Conservation (phyloP, 2,888 invertebrate species). For the Mantis religiosa region DNA sequence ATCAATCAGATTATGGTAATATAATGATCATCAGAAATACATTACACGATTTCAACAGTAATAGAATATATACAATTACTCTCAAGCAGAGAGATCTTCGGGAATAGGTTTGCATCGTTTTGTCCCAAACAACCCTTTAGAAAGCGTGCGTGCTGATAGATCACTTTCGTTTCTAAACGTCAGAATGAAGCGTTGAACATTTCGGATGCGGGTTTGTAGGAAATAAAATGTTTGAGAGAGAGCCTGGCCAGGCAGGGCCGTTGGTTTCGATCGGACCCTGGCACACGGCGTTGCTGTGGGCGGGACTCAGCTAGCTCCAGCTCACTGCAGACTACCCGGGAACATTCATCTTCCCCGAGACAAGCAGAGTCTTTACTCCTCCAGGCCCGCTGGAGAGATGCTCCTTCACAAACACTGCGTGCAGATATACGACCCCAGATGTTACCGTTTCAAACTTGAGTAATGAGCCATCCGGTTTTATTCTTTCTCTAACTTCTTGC, state of each 20-base stretch:
- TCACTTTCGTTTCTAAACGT: neutral
- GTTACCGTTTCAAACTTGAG: neutral
- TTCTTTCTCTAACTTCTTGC: neutral
- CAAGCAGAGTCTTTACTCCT: neutral
- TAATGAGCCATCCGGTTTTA: neutral
- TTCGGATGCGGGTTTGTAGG: neutral
- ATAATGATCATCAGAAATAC: too few relatives aligned
- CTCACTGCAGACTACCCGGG: neutral
- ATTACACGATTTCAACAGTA: too few relatives aligned
- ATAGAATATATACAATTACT: too few relatives aligned
- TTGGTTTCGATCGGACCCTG: neutral
- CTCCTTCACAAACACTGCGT: constrained; percentile 13
- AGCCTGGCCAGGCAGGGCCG: neutral
- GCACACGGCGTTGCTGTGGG: neutral
- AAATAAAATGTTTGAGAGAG: neutral
- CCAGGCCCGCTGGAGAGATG: neutral
- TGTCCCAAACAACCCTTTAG: too few relatives aligned
- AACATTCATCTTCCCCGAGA: constrained; percentile 14
- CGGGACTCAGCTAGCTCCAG: neutral
- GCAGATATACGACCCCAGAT: neutral
- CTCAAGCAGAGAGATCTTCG: too few relatives aligned
- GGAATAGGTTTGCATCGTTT: too few relatives aligned
- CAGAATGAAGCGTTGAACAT: neutral
- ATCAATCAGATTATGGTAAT: too few relatives aligned
- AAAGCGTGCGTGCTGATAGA: neutral